A percentile compares a stretch with the other conserved stretches of the same genome.
Evolutionary conservation across 2,888 invertebrate genomes (phyloP).

Genomic region (Drosophila pseudotakahashii): DNA sequence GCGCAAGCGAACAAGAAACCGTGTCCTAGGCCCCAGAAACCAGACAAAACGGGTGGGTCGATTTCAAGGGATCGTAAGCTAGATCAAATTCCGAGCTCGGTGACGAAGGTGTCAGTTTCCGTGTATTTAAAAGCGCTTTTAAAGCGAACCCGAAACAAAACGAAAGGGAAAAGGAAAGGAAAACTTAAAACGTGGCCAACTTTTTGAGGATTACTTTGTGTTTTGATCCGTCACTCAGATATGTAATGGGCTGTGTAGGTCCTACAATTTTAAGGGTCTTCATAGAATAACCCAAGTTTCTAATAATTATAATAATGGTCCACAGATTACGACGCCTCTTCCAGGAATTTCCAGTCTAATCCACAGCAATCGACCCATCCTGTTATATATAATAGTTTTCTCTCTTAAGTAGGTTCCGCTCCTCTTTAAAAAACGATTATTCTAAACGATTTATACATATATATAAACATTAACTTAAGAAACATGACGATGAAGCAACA

Average conservation of each 20-base stretch:
- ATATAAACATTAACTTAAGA: neutral
- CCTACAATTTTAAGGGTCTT: neutral
- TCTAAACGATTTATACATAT: conserved; percentile 25
- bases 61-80: neutral
- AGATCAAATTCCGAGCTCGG: neutral
- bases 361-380: conserved; percentile 20
- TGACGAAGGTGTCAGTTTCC: neutral
- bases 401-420: conserved; percentile 14
- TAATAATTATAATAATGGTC: neutral
- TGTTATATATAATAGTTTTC: conserved; percentile 16
- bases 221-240: too few relatives aligned
- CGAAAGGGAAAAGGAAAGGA: too few relatives aligned
- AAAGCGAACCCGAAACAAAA: conserved; percentile 13
- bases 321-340: too few relatives aligned
- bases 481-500: conserved; percentile 3
- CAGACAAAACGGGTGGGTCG: conserved; percentile 5
- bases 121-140: conserved; percentile 9
- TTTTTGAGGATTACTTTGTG: too few relatives aligned
- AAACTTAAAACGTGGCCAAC: too few relatives aligned
- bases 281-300: neutral
- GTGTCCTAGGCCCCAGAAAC: conserved; percentile 13
- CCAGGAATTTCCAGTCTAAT: neutral
- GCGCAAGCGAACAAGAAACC: conserved; percentile 23
- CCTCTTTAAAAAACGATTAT: conserved; percentile 14
- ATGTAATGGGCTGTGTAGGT: neutral